Evolutionary conservation across 2,888 invertebrate genomes (phyloP).

Genomic region (Cheilosia vernalis): DNA sequence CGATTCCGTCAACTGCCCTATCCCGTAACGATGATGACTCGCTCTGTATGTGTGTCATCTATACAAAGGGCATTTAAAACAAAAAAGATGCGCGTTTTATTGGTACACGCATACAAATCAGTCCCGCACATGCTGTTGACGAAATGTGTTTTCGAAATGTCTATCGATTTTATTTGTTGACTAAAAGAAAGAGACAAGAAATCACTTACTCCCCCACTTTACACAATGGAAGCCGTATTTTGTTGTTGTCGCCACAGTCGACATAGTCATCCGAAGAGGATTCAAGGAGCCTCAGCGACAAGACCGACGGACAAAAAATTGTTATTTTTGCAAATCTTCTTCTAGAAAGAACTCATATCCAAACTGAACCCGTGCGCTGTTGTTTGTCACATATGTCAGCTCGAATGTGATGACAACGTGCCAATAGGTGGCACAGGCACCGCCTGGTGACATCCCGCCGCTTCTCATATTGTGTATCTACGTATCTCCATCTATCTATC

Average conservation of each 20-base stretch:
- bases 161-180: conserved; percentile 72
- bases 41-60: not conserved
- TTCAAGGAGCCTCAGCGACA: not conserved
- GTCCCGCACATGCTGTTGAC: conserved; percentile 47
- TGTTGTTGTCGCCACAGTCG: conserved; percentile 33
- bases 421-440: conserved; percentile 59
- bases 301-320: conserved; percentile 21
- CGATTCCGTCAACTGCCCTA: conserved; percentile 40
- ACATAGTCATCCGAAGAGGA: not conserved
- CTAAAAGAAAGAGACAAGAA: conserved; percentile 49
- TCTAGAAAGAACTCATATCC: conserved; percentile 53
- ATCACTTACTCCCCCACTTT: conserved; percentile 70
- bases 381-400: conserved; percentile 72
- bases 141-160: conserved; percentile 68
- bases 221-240: conserved; percentile 40
- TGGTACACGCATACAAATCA: conserved; percentile 27
- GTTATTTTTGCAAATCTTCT: conserved; percentile 66
- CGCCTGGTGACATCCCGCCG: not conserved
- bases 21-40: conserved; percentile 1
- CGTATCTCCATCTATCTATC: conserved; percentile 59
- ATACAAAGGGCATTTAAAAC: conserved; percentile 27
- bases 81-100: conserved; percentile 40
- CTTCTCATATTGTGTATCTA: not conserved
- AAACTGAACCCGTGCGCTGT: conserved; percentile 40
- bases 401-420: conserved; percentile 72